Base-by-base conservation (phyloP, 1,140 invertebrate species). In the Drosophila carrolli region DNA sequence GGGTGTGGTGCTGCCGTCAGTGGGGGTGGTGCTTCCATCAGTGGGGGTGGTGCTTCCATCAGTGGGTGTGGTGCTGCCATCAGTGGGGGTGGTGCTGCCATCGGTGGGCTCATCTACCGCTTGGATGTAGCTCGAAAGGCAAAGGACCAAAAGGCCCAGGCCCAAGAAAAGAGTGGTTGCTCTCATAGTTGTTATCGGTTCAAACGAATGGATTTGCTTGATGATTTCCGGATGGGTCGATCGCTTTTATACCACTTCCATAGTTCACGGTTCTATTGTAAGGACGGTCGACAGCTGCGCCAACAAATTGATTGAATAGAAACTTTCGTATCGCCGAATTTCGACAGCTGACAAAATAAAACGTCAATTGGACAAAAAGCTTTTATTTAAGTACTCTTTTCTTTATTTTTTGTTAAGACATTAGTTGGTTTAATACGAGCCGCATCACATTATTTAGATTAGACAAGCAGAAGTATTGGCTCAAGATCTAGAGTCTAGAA, bases 281-380 rank as follows among this genome's bases (percentile, higher is more conserved):
- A 51, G 29, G n/a, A 10, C n/a, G n/a, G n/a, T 16, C 7, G 8
- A 51, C 63, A 70, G 40, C 63, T 70, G 67, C 4, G 41, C 48
- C 43, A 70, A 70, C 43, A 68, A 70, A 41, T 68, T 43, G 27
- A 70, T 56, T 40, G 41, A 68, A 68, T 43, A 16, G 16, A 61
- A 41, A 11, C 14, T 63, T n/a, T 8, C n/a, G 10, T 51, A 51
- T 67, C 51, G 38, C 29, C 65, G 4, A 51, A 51, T 41, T 35
- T 27, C 23, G 38, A 19, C 65, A 67, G 59, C 46, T 67, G 65
- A 27, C 29, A 5, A 47, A 66, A 66, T 44, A 66, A 5, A 13
- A 54, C 32, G 14, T 35, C 5, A 19, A 5, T 48, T 11, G 14
- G 2, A 58, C 43, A 41, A 27, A 56, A 37, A 16, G 43, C n/a